Conservation (phyloP, 2,888 invertebrate species). For the Habroteleia sp. region DNA sequence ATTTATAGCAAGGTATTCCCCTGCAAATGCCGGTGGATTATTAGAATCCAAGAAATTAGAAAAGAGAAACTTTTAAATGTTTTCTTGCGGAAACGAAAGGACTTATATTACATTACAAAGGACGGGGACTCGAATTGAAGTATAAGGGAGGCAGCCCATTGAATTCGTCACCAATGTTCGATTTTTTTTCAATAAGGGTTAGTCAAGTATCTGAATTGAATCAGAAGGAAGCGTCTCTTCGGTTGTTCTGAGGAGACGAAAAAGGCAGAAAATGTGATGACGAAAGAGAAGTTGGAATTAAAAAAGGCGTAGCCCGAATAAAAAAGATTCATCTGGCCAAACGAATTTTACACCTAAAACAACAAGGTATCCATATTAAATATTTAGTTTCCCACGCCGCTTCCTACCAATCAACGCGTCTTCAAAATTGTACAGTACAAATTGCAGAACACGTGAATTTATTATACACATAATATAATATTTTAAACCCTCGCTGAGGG, state of each 20-base stretch:
- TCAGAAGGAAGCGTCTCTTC: not conserved
- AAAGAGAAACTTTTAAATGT: constrained; percentile 39
- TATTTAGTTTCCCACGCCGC: no score
- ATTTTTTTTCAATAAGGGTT: constrained; percentile 12
- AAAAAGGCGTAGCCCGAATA: no score
- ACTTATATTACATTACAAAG: not conserved
- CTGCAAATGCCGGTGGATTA: constrained; percentile 20
- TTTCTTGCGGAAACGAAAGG: constrained; percentile 17
- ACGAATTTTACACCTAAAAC: no score
- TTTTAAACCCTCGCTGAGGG: no score
- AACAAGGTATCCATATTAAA: no score
- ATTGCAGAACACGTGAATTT: no score
- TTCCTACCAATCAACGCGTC: no score
- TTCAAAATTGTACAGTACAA: no score
- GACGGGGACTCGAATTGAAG: not conserved
- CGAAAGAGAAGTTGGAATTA: no score
- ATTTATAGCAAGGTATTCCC: constrained; percentile 7
- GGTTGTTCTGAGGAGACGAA: not conserved
- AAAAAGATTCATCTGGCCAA: no score
- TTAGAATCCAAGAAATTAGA: constrained; percentile 37
- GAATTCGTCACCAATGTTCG: not conserved
- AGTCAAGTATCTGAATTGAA: constrained; percentile 1
- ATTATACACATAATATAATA: no score
- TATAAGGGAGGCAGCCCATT: not conserved
- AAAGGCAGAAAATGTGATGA: no score